Evolutionary conservation across 2,888 invertebrate genomes (phyloP).

Genomic region (Ferdinandea cuprea): DNA sequence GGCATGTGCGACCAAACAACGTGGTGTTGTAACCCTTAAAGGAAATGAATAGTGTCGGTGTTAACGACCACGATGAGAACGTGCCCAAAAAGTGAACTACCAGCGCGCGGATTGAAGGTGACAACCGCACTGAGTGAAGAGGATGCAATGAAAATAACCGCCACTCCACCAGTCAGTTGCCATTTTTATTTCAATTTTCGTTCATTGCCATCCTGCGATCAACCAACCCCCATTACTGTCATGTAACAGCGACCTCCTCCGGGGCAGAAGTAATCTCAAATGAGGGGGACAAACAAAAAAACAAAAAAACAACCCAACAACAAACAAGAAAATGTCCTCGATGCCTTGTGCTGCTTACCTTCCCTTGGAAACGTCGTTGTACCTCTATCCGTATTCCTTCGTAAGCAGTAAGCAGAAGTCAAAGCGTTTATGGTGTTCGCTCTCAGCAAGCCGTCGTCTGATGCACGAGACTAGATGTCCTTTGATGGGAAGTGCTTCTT

Average conservation of each 20-base stretch:
- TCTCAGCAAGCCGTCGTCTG: not conserved
- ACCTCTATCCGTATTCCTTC: no score
- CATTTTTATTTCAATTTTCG: constrained; percentile 46
- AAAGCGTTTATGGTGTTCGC: constrained; percentile 7
- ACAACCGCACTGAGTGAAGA: not conserved
- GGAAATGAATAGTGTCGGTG: constrained; percentile 8
- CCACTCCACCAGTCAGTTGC: constrained; percentile 11
- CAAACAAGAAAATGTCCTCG: constrained; percentile 26
- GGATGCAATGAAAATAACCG: constrained; percentile 8
- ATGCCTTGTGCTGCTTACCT: not conserved
- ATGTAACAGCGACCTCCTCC: constrained; percentile 4
- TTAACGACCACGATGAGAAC: constrained; percentile 34
- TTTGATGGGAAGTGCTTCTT: constrained; percentile 16
- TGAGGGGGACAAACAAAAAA: no score
- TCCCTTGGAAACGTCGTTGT: not conserved
- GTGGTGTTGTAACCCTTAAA: constrained; percentile 4
- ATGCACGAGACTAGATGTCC: constrained; percentile 6
- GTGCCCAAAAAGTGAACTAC: not conserved
- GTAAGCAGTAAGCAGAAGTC: not conserved
- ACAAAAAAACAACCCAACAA: not conserved
- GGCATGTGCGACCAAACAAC: constrained; percentile 9
- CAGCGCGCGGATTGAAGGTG: not conserved
- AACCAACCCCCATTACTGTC: constrained; percentile 1
- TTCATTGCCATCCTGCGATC: constrained; percentile 20
- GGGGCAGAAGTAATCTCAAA: constrained; percentile 16